Evolutionary conservation across 2,113 vertebrate genomes (phyloP).

Genomic region (Physeter macrocephalus): DNA sequence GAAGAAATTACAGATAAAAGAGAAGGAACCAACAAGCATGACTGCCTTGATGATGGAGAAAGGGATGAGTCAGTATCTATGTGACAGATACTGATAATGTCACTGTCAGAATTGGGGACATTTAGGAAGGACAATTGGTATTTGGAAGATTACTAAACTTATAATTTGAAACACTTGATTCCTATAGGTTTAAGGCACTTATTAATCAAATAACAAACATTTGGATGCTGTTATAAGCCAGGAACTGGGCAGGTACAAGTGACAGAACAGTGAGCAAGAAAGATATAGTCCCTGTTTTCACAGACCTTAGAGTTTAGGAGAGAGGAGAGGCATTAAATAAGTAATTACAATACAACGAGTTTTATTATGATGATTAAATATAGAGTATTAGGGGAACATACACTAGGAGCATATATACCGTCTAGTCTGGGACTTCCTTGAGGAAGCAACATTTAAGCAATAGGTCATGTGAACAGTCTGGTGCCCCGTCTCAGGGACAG

Average conservation of each 20-base stretch:
- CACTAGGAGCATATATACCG: background rate
- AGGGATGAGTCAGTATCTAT: background rate
- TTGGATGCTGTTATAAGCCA: background rate
- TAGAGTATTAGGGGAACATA: background rate
- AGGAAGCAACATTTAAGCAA: slow-evolving; percentile 21
- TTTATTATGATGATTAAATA: background rate
- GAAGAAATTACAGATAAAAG: background rate
- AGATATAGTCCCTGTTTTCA: background rate
- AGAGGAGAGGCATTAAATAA: background rate
- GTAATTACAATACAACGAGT: background rate
- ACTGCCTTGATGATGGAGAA: background rate
- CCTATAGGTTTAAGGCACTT: background rate
- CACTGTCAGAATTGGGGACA: background rate
- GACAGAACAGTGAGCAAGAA: background rate
- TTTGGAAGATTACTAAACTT: background rate
- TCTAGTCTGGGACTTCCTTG: background rate
- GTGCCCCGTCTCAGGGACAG: background rate
- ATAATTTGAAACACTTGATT: background rate
- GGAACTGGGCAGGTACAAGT: background rate
- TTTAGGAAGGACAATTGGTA: background rate
- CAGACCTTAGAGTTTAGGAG: background rate
- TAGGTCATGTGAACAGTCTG: background rate
- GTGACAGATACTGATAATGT: background rate
- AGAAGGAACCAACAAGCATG: background rate
- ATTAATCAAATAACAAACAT: background rate